Conservation (phyloP, 2,113 vertebrate genomes). For the Tauraco erythrolophus region DNA sequence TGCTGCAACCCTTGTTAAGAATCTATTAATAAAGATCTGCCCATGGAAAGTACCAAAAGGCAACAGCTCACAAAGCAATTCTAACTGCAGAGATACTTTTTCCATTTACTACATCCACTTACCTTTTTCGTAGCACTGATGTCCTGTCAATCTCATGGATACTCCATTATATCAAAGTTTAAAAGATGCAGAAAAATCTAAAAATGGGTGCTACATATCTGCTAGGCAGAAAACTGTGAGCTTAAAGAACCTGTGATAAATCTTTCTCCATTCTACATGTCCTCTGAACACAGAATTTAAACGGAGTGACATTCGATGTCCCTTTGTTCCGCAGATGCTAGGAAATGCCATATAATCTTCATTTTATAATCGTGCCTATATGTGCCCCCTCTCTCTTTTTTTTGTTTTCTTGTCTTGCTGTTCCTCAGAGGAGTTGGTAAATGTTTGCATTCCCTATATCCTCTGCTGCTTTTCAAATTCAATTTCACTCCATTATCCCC, state of each 20-base stretch:
- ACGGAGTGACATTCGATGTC: neutral
- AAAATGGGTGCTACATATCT: neutral
- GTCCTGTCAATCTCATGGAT: neutral
- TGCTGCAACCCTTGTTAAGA: neutral
- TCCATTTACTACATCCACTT: neutral
- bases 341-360: neutral
- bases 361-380: neutral
- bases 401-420: neutral
- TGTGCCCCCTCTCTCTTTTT: neutral
- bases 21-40: neutral
- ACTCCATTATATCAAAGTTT: neutral
- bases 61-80: neutral
- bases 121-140: neutral
- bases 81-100: neutral
- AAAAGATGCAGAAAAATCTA: neutral
- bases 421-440: neutral
- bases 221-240: neutral
- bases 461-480: slow-evolving; percentile 21
- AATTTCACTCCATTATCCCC: slow-evolving; percentile 15
- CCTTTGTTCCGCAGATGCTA: neutral
- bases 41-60: neutral
- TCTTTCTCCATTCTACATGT: neutral
- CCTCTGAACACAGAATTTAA: neutral
- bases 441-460: neutral
- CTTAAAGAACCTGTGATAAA: neutral